Evolutionary conservation across 2,113 vertebrate genomes (phyloP).

Genomic region (Strix aluco): DNA sequence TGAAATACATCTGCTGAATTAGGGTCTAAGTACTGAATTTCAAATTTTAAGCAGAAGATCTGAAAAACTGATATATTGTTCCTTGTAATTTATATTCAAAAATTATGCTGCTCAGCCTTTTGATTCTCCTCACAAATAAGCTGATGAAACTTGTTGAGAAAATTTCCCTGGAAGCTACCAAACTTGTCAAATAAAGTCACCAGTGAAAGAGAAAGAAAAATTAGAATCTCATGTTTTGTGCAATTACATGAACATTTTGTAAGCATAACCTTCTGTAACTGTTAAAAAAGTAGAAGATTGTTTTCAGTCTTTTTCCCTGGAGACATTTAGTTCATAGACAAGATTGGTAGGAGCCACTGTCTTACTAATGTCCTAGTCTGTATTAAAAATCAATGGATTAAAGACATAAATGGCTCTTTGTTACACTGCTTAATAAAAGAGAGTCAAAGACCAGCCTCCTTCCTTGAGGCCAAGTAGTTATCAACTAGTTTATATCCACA

Average conservation of each 20-base stretch:
- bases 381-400: conserved; percentile 32
- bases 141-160: background rate
- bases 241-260: conserved; percentile 1
- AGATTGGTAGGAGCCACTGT: background rate
- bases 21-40: background rate
- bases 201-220: conserved; percentile 3
- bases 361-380: background rate
- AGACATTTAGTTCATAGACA: background rate
- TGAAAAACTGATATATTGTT: background rate
- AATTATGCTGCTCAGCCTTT: background rate
- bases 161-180: background rate
- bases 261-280: conserved; percentile 4
- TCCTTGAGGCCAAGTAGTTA: conserved; percentile 23
- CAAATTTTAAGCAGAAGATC: background rate
- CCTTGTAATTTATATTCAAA: background rate
- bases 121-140: background rate
- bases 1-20: background rate
- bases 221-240: background rate
- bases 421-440: conserved; percentile 7
- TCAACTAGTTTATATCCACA: conserved; percentile 12
- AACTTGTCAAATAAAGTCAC: background rate
- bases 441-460: background rate
- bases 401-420: background rate
- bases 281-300: background rate
- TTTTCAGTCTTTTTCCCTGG: conserved; percentile 25